Evolutionary conservation across 2,113 vertebrate genomes (phyloP).

Genomic region (Melanerpes aurifrons): DNA sequence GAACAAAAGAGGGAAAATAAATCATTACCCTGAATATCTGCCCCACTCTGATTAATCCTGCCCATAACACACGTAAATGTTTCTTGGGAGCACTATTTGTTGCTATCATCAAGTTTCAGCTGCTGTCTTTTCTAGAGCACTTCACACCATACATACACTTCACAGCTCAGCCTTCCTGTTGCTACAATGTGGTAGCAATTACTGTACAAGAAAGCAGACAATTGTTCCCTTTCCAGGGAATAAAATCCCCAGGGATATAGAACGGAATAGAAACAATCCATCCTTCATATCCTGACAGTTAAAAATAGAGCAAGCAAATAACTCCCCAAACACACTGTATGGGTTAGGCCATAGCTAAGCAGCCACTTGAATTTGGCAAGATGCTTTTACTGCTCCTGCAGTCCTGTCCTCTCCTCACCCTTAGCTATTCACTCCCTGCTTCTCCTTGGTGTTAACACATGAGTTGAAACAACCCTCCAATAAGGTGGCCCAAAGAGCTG

Average conservation of each 20-base stretch:
- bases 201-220: conserved; percentile 33
- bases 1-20: conserved; percentile 27
- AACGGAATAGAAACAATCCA: conserved; percentile 21
- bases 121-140: conserved; percentile 1
- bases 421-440: not conserved
- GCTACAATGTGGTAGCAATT: conserved; percentile 61
- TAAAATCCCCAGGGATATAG: conserved; percentile 16
- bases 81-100: not conserved
- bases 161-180: conserved; percentile 5
- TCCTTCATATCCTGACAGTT: not conserved
- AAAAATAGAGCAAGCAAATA: conserved; percentile 12
- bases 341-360: not conserved
- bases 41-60: not conserved
- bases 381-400: not conserved
- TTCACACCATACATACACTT: not conserved
- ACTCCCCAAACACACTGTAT: not conserved
- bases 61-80: not conserved
- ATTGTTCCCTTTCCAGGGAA: conserved; percentile 58
- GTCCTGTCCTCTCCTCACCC: not conserved
- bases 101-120: not conserved
- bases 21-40: not conserved
- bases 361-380: not conserved
- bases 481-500: not conserved
- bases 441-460: not conserved
- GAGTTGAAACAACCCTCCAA: not conserved